Conservation (phyloP, 2,113 vertebrate genomes). For the Oryctolagus cuniculus region mOryCun1.1 NC_091442.1:68253501-68254000, state of each 20-base stretch:
- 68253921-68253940: slow-evolving; percentile 67
- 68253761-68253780: not conserved
- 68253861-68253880: slow-evolving; percentile 50
- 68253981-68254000: not conserved
- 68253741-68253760: slow-evolving; percentile 31
- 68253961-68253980: slow-evolving; percentile 66
- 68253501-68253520: slow-evolving; percentile 89
- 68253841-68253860: slow-evolving; percentile 31
- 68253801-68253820: not conserved
- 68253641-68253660: slow-evolving; percentile 64
- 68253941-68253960: slow-evolving; percentile 59
- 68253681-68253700: slow-evolving; percentile 73
- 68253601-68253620: slow-evolving; percentile 63
- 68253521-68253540: slow-evolving; percentile 83
- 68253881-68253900: slow-evolving; percentile 31
- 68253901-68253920: slow-evolving; percentile 28
- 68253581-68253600: slow-evolving; percentile 81
- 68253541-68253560: slow-evolving; percentile 85
- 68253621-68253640: slow-evolving; percentile 75
- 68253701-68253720: slow-evolving; percentile 65
- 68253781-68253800: not conserved
- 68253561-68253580: slow-evolving; percentile 80
- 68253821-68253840: not conserved
- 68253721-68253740: slow-evolving; percentile 69
- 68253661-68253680: slow-evolving; percentile 74